Evolutionary conservation across 2,797 vertebrate genomes (phyloP).

Genomic region (Caiman crocodilus): DNA sequence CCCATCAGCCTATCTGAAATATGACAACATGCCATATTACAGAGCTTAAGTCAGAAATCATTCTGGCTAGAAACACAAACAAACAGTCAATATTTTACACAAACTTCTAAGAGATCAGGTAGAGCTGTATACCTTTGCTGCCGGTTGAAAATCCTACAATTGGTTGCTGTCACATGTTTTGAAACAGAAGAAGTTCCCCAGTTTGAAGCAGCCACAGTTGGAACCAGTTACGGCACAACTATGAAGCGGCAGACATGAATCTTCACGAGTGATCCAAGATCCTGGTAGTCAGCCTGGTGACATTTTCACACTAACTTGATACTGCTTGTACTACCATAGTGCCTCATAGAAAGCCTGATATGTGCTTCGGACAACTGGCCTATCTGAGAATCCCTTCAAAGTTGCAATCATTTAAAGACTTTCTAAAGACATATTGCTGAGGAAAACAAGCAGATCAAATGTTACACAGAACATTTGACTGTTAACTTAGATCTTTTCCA

Average conservation of each 20-base stretch:
- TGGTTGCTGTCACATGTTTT: background rate
- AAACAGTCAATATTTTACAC: constrained; percentile 6
- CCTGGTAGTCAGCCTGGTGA: background rate
- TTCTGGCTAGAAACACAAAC: constrained; percentile 1
- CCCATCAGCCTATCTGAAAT: background rate
- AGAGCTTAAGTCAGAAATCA: background rate
- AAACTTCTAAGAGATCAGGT: background rate
- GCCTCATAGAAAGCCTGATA: background rate
- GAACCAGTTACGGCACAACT: background rate
- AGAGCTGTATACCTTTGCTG: background rate
- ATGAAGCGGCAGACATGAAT: background rate
- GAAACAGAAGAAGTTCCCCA: background rate
- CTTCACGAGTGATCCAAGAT: background rate
- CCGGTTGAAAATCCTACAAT: background rate
- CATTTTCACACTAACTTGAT: background rate
- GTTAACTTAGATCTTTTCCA: background rate
- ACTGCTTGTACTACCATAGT: background rate
- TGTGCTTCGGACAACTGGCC: background rate
- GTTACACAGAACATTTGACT: background rate
- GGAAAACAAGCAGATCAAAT: background rate
- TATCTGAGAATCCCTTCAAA: background rate
- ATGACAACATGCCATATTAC: background rate
- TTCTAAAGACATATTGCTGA: background rate
- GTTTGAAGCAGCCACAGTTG: background rate
- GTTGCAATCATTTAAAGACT: background rate